phyloP scores from a whole-genome alignment of 2,113 vertebrate genomes.

The Pelvicachromis taeniatus region DNA sequence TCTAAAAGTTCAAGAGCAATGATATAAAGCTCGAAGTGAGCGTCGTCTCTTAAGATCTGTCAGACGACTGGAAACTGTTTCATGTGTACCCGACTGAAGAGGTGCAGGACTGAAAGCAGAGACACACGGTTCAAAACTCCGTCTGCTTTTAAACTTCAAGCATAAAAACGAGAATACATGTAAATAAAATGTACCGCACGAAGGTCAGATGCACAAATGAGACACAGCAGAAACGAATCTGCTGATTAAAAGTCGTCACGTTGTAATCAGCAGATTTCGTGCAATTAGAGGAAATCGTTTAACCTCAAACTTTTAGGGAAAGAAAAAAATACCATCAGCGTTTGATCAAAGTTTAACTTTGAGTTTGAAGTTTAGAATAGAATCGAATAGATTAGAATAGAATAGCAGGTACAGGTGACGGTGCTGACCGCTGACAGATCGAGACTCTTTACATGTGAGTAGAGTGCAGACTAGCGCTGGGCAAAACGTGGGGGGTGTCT shows the following conservation, averaged over 20 bases:
- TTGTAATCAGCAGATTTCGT: neutral
- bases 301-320: neutral
- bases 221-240: neutral
- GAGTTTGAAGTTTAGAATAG: too few relatives aligned
- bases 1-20: accelerated
- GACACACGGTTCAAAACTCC: neutral
- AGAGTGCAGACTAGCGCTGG: too few relatives aligned
- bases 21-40: accelerated
- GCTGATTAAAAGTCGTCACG: neutral
- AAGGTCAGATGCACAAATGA: accelerated
- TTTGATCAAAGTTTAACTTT: accelerated
- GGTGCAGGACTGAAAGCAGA: neutral
- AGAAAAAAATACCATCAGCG: neutral
- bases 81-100: neutral
- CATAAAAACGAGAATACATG: neutral
- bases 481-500: too few relatives aligned
- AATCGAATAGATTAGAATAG: too few relatives aligned
- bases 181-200: neutral
- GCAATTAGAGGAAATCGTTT: neutral
- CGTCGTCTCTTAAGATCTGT: neutral
- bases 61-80: neutral
- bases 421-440: neutral
- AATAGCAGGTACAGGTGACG: neutral
- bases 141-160: neutral
- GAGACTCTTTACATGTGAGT: neutral